A percentile compares a stretch with the other conserved stretches of the same genome.
These are phyloP conservation scores for Invenusta paracnida DNA, from an alignment of 2,888 invertebrate species.

Conservation along the genomic window DNA sequence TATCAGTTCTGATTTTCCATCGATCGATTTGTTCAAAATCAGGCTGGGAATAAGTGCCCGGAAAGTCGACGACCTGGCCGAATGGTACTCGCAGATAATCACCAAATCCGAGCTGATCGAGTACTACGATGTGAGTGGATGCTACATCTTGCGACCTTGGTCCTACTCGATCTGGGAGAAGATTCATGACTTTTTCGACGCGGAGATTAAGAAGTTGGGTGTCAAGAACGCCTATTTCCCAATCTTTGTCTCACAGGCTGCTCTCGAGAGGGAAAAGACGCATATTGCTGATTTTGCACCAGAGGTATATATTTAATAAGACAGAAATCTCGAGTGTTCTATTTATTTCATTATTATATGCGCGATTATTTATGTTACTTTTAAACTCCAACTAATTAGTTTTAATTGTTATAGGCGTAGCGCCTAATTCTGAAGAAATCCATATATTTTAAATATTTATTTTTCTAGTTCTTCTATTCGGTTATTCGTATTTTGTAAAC, in stretches of 20 bases:
- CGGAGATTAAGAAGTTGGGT: slow-evolving; percentile 79
- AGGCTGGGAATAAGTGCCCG: slow-evolving; percentile 81
- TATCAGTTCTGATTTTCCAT: too few relatives aligned
- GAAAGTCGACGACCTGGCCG: slow-evolving; percentile 84
- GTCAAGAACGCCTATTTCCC: slow-evolving; percentile 97
- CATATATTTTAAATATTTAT: background rate
- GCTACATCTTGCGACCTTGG: slow-evolving; percentile 96
- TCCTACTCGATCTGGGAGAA: slow-evolving; percentile 89
- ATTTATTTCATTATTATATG: too few relatives aligned
- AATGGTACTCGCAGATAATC: slow-evolving; percentile 85
- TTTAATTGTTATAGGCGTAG: too few relatives aligned
- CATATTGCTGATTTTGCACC: slow-evolving; percentile 98
- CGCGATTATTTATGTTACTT: too few relatives aligned
- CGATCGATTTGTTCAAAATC: too few relatives aligned
- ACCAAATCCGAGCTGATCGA: slow-evolving; percentile 94
- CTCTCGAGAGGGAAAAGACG: slow-evolving; percentile 86
- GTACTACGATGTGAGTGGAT: slow-evolving; percentile 97
- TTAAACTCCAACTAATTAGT: too few relatives aligned
- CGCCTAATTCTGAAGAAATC: too few relatives aligned
- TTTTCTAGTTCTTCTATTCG: background rate
- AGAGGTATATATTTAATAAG: slow-evolving; percentile 70
- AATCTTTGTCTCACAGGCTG: slow-evolving; percentile 85
- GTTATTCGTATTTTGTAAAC: too few relatives aligned
- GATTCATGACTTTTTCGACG: slow-evolving; percentile 79
- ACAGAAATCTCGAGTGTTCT: too few relatives aligned